Evolutionary conservation across 2,888 invertebrate genomes (phyloP).

Genomic region (Agriopis leucophaearia): DNA sequence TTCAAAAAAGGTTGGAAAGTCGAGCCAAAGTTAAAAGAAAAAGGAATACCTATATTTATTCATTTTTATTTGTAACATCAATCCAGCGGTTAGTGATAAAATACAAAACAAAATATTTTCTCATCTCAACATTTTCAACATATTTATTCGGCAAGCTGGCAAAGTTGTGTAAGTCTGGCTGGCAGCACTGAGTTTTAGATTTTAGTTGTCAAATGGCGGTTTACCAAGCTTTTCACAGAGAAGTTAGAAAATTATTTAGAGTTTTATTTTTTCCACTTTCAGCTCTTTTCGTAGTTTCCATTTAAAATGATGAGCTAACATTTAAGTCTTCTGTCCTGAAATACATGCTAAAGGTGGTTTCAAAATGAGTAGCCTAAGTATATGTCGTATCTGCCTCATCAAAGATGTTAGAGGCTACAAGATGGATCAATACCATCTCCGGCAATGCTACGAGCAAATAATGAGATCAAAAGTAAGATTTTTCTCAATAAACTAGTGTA

Average conservation of each 20-base stretch:
- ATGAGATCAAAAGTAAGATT: slow-evolving; percentile 63
- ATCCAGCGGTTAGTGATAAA: too few species aligned
- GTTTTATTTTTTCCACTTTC: slow-evolving; percentile 15
- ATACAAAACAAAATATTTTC: too few species aligned
- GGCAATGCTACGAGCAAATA: slow-evolving; percentile 64
- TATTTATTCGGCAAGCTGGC: too few species aligned
- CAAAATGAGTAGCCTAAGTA: slow-evolving; percentile 58
- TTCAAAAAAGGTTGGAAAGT: too few species aligned
- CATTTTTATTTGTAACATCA: too few species aligned
- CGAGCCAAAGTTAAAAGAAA: too few species aligned
- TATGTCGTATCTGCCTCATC: slow-evolving; percentile 65
- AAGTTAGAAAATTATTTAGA: not conserved
- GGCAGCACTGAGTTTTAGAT: not conserved
- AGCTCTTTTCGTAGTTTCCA: slow-evolving; percentile 4
- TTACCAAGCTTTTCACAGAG: slow-evolving; percentile 10
- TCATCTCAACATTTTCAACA: too few species aligned
- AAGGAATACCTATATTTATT: too few species aligned
- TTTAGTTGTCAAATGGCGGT: slow-evolving; percentile 31
- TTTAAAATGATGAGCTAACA: slow-evolving; percentile 20
- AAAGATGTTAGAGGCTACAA: slow-evolving; percentile 62
- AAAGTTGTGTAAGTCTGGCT: too few species aligned
- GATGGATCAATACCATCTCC: slow-evolving; percentile 58
- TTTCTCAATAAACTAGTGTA: not conserved
- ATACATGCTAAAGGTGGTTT: not conserved
- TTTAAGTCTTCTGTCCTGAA: not conserved